phyloP scores from a whole-genome alignment of 2,113 vertebrate genomes.

The Nibea albiflora region DNA sequence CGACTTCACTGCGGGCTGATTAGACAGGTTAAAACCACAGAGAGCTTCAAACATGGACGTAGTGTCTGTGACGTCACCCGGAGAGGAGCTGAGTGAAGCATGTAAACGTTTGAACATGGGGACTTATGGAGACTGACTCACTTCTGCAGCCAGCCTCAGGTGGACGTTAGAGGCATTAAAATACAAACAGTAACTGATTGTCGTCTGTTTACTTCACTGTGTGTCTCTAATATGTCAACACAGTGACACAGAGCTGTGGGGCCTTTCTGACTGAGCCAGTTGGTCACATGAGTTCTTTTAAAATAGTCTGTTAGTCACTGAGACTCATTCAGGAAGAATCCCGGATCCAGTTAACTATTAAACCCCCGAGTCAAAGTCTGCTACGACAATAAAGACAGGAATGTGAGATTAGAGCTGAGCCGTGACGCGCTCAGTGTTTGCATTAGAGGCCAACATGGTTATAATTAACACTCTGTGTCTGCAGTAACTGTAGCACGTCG shows the following conservation, averaged over 20 bases:
- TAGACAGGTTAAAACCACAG: background rate
- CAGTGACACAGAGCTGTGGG: background rate
- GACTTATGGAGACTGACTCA: too few species aligned
- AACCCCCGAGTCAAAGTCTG: conserved; percentile 29
- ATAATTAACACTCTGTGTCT: too few species aligned
- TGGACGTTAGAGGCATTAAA: too few species aligned
- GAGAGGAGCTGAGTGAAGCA: too few species aligned
- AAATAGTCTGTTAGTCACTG: conserved; percentile 12
- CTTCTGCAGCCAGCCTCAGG: too few species aligned
- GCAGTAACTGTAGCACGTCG: background rate
- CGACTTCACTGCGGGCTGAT: too few species aligned
- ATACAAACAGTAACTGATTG: background rate
- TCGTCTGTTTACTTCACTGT: background rate
- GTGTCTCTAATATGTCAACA: background rate
- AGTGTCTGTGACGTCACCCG: too few species aligned
- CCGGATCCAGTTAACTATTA: conserved; percentile 42
- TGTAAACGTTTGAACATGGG: too few species aligned
- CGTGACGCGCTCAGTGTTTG: background rate
- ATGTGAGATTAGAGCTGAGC: conserved; percentile 34
- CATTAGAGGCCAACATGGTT: background rate
- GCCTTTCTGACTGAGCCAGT: background rate
- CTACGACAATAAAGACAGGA: conserved; percentile 10
- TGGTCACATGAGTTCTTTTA: conserved; percentile 12
- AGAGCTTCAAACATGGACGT: too few species aligned
- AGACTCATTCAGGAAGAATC: background rate